A percentile compares a stretch with the other conserved stretches of the same genome.
Conservation (phyloP, 2,113 vertebrate species). For the Ginglymostoma cirratum region DNA sequence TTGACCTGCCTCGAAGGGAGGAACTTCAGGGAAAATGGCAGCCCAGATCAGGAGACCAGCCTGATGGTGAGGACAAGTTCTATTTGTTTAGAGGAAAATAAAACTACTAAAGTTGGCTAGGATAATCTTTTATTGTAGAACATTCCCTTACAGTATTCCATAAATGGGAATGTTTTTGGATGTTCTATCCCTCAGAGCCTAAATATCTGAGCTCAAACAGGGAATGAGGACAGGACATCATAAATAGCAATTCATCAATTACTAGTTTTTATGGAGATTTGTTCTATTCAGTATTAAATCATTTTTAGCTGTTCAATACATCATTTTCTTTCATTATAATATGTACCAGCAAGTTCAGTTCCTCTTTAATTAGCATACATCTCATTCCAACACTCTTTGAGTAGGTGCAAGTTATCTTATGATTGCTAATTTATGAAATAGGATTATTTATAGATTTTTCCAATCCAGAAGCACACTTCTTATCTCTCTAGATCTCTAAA, state of each 20-base stretch:
- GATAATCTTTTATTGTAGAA: background rate
- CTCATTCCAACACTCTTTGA: background rate
- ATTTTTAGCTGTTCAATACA: background rate
- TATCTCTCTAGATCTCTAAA: background rate
- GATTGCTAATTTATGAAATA: background rate
- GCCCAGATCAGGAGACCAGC: constrained; percentile 4
- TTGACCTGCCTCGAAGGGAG: background rate
- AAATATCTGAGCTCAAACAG: background rate
- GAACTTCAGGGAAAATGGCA: constrained; percentile 21
- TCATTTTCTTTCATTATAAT: background rate
- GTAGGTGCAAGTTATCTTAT: background rate
- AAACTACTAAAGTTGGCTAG: background rate
- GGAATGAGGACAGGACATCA: background rate
- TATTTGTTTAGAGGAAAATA: background rate
- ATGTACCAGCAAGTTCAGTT: background rate
- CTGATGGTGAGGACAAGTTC: background rate
- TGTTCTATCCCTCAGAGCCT: background rate
- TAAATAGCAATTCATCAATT: background rate
- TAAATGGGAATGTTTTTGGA: background rate
- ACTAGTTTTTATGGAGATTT: background rate
- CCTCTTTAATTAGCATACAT: background rate
- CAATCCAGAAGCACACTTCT: background rate
- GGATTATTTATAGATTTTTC: background rate
- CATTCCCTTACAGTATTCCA: background rate
- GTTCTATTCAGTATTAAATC: background rate